Evolutionary conservation across 2,797 vertebrate species (phyloP).

Genomic region (Tadarida brasiliensis): DNA sequence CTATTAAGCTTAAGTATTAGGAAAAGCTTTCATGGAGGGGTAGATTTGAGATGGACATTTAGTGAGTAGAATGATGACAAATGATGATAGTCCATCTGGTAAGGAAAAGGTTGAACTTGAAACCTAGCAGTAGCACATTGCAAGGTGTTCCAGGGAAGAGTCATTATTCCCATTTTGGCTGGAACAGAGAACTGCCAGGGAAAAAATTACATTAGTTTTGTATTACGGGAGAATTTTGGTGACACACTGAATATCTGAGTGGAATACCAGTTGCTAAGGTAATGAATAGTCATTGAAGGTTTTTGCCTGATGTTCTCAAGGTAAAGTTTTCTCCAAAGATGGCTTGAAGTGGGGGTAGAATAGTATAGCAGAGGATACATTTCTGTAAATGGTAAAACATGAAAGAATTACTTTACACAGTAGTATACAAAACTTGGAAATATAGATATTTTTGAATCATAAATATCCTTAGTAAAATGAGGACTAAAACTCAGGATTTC

Average conservation of each 20-base stretch:
- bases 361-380: not conserved
- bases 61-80: not conserved
- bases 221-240: not conserved
- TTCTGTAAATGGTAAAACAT: constrained; percentile 25
- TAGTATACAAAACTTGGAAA: not conserved
- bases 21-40: not conserved
- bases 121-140: not conserved
- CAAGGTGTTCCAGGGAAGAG: not conserved
- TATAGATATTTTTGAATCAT: not conserved
- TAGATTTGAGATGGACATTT: not conserved
- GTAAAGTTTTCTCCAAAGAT: not conserved
- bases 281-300: not conserved
- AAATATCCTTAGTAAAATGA: not conserved
- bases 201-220: not conserved
- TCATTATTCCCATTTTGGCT: not conserved
- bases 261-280: constrained; percentile 27
- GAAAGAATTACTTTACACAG: not conserved
- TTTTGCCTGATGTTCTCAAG: constrained; percentile 51
- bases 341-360: not conserved
- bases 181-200: not conserved
- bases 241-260: not conserved
- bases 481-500: constrained; percentile 14
- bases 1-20: not conserved
- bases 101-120: not conserved
- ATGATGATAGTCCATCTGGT: not conserved